Conservation (phyloP, 1,140 invertebrate genomes). For the Ganaspis sp. region DNA sequence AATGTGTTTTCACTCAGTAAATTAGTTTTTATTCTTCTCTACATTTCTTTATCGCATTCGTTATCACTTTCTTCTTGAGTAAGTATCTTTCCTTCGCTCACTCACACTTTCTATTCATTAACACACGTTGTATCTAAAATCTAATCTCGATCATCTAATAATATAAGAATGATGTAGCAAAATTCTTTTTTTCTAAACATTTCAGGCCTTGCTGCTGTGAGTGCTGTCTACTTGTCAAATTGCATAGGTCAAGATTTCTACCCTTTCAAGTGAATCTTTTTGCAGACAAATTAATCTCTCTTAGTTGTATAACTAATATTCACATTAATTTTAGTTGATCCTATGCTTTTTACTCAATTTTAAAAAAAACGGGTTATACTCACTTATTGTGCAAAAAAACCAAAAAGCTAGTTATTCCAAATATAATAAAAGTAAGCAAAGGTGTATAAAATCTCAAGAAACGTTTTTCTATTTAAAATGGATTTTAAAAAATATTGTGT, state of each 20-base stretch:
- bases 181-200: neutral
- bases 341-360: no score
- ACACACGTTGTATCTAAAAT: slow-evolving; percentile 35
- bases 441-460: no score
- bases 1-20: neutral
- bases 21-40: neutral
- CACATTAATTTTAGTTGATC: no score
- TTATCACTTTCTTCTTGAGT: neutral
- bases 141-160: slow-evolving; percentile 26
- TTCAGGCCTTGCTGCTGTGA: neutral
- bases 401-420: no score
- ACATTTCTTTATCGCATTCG: neutral
- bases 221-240: neutral
- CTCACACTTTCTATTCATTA: slow-evolving; percentile 21
- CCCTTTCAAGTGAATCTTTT: neutral
- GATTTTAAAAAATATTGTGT: no score
- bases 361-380: no score
- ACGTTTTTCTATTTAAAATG: no score
- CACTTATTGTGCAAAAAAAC: no score
- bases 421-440: no score
- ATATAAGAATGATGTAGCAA: slow-evolving; percentile 38
- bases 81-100: slow-evolving; percentile 10
- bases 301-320: no score
- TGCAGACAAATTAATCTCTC: no score
- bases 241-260: neutral